These are phyloP conservation scores for Esox lucius DNA, from an alignment of 2,797 vertebrate species.

Conservation along the genomic window DNA sequence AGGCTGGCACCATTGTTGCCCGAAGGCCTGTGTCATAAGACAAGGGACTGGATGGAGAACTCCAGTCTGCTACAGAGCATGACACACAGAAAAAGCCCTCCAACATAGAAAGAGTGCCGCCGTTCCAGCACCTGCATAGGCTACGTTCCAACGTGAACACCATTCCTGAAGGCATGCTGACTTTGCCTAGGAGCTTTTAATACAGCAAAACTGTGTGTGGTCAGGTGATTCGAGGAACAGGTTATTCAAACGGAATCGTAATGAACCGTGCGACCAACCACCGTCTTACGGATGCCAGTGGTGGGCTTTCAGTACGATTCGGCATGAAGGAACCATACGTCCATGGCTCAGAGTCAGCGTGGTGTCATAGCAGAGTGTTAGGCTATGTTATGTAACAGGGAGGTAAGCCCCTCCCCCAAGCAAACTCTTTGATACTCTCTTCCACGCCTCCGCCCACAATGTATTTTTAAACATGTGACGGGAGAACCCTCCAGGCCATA, in stretches of 20 bases:
- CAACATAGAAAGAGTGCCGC: background rate
- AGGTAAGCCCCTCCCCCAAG: background rate
- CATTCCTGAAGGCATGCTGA: background rate
- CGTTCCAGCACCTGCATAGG: too few species aligned
- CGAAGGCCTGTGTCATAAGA: background rate
- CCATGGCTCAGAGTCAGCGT: background rate
- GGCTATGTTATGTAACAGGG: slow-evolving; percentile 53
- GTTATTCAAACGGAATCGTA: background rate
- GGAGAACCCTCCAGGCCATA: slow-evolving; percentile 26
- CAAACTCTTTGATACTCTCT: too few species aligned
- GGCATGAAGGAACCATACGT: background rate
- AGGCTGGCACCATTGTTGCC: background rate
- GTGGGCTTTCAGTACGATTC: background rate
- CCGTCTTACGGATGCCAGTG: background rate
- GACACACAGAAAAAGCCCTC: background rate
- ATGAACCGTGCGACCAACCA: background rate
- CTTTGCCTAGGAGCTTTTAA: background rate
- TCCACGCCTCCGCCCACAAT: background rate
- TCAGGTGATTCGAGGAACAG: background rate
- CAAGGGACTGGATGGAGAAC: slow-evolving; percentile 19
- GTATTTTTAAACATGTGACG: slow-evolving; percentile 50
- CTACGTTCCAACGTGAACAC: too few species aligned
- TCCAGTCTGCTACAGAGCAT: background rate
- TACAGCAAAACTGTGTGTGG: background rate
- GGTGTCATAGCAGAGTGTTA: background rate